Base-by-base conservation (phyloP, 2,113 vertebrate species). In the Megaceryle maxima region DNA sequence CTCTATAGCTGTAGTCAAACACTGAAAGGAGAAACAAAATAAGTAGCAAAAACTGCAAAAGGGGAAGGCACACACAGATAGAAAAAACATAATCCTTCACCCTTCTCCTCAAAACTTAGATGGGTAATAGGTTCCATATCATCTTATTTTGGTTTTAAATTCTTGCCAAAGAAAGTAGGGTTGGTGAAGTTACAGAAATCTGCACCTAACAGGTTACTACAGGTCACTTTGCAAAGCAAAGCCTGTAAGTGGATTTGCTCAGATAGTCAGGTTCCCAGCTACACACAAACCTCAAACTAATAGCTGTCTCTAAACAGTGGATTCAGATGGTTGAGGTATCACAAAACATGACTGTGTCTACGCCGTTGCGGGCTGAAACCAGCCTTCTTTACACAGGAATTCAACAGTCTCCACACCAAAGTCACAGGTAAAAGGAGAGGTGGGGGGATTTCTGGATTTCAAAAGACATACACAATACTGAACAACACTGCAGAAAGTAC, bases 1-100 rank as follows among this genome's bases (percentile, higher is more conserved):
- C 99, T 98, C 99, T 98, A 74, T 99, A 99, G 96, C 98, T 98
- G 95, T 98, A 99, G 98, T 99, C 99, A 85, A 99, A 99, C 96
- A 99, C 99, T 99, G 90, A 88, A 80, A 87, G 63, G 66, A 78
- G 94, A 93, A 96, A 97, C 33, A 96, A 41, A 96, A 85, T 26
- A 33, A 95, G 78, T 82, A 59, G 59, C 25, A 77, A 44, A 57
- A 69, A n/a, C 31, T 53, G 63, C 18, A 66, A 48, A 79, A 56
- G 9, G 11, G 41, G 48, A 74, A 85, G 55, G 62, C 51, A 55
- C 20, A 55, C 20, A 44, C 5, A 56, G 10, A 63, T 0, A 77
- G 9, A 16, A 33, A 83, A 80, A 64, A 69, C 2, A 0, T 14
- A 75, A 31, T 39, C 24, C 22, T 72, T 48, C 33, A 72, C 12